Percentiles rank a stretch among this genome's conserved stretches.
These are phyloP conservation scores for Amphibalanus amphitrite DNA, from an alignment of 1,140 invertebrate genomes.

Conservation along the genomic window DNA sequence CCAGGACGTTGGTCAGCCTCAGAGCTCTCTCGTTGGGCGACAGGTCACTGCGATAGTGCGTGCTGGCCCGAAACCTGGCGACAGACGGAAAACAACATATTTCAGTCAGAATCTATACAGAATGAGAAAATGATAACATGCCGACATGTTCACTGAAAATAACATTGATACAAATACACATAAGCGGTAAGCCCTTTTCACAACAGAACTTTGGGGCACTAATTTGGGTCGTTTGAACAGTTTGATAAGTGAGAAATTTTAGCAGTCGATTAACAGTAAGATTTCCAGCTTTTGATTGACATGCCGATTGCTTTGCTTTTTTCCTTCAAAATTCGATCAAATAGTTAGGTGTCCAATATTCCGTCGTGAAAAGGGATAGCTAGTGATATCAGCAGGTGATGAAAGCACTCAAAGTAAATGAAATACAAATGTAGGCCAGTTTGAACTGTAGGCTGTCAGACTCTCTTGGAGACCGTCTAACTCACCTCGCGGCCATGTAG, in stretches of 20 bases:
- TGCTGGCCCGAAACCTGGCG: conserved; percentile 46
- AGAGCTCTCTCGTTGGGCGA: conserved; percentile 78
- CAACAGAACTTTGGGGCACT: too few species aligned
- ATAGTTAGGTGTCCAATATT: too few species aligned
- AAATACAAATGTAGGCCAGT: conserved; percentile 83
- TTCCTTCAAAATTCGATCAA: too few species aligned
- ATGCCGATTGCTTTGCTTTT: too few species aligned
- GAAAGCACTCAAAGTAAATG: too few species aligned
- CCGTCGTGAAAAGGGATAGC: too few species aligned
- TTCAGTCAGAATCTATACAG: background rate
- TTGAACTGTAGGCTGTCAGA: conserved; percentile 31
- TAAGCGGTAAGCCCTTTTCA: too few species aligned
- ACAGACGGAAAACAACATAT: background rate
- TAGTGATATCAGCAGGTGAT: too few species aligned
- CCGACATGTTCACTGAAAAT: background rate
- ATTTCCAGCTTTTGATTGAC: too few species aligned
- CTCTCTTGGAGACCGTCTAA: background rate
- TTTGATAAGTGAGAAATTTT: too few species aligned
- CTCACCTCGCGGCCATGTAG: conserved; percentile 35
- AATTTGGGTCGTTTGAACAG: too few species aligned
- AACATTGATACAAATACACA: background rate
- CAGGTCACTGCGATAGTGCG: conserved; percentile 77
- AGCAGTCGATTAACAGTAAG: too few species aligned
- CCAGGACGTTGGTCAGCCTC: conserved; percentile 36
- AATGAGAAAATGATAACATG: background rate